Percentiles rank a stretch among this genome's conserved stretches.
phyloP scores from a whole-genome alignment of 2,888 invertebrate genomes.

The Prenolepis imparis region DNA sequence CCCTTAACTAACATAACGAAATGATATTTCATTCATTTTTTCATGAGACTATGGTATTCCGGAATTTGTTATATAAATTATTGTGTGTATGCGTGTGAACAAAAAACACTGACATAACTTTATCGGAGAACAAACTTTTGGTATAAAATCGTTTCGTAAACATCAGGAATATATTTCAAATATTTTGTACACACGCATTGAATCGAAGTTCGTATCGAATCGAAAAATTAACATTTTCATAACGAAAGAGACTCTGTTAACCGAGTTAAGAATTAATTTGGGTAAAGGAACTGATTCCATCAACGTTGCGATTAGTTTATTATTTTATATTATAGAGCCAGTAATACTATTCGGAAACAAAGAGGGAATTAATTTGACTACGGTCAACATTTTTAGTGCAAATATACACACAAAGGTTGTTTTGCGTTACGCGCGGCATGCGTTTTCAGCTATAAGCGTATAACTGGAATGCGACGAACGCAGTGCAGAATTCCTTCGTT shows the following conservation, averaged over 20 bases:
- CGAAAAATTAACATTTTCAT: not conserved
- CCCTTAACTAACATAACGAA: not conserved
- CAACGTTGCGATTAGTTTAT: not conserved
- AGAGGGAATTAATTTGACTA: slow-evolving; percentile 18
- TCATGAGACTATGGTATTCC: not conserved
- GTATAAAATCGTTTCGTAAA: not conserved
- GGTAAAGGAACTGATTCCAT: not conserved
- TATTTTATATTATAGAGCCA: not conserved
- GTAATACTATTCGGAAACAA: not conserved
- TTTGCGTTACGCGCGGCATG: not conserved
- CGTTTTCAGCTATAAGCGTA: slow-evolving; percentile 21
- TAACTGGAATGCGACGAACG: slow-evolving; percentile 37
- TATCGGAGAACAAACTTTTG: not conserved
- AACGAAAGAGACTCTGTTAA: not conserved
- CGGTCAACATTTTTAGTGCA: slow-evolving; percentile 27
- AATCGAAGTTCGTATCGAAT: not conserved
- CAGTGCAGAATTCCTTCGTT: slow-evolving; percentile 49
- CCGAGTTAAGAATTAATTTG: not conserved
- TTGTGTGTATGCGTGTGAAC: too few species aligned
- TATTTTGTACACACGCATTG: not conserved
- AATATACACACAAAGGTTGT: not conserved
- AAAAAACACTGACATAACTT: not conserved
- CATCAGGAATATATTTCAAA: not conserved
- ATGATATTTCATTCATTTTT: not conserved
- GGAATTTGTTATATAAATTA: not conserved